These are phyloP conservation scores for Monopis laevigella DNA, from an alignment of 2,888 invertebrate genomes.

Conservation along the genomic window DNA sequence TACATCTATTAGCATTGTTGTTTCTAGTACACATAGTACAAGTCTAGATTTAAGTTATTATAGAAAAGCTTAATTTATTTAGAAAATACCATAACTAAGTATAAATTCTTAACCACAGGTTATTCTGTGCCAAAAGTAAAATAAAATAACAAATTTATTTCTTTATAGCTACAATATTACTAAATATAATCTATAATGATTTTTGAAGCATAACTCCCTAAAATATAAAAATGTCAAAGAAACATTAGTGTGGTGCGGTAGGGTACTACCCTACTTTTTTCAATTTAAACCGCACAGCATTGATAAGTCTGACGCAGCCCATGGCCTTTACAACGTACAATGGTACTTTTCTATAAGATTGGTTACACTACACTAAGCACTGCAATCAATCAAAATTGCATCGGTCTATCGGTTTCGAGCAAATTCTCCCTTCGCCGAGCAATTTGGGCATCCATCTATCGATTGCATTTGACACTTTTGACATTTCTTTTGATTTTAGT, in stretches of 20 bases:
- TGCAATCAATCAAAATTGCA: conserved; percentile 66
- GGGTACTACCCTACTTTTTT: conserved; percentile 61
- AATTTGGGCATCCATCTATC: conserved; percentile 6
- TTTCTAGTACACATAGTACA: no score
- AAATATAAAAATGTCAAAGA: conserved; percentile 55
- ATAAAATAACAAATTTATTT: conserved; percentile 1
- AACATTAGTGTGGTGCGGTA: conserved; percentile 34
- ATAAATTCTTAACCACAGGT: no score
- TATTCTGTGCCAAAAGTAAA: no score
- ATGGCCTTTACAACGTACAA: conserved; percentile 56
- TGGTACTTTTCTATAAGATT: conserved; percentile 64
- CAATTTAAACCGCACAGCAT: conserved; percentile 53
- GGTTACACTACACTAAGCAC: conserved; percentile 67
- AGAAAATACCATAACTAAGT: no score
- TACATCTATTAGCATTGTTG: no score
- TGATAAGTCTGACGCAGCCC: conserved; percentile 54
- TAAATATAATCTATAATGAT: no score
- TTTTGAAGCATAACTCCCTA: conserved; percentile 36
- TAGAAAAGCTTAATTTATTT: no score
- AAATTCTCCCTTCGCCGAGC: conserved; percentile 9
- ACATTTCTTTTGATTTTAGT: no score
- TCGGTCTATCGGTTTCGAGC: conserved; percentile 46
- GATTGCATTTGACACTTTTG: background rate
- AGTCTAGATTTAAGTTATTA: no score
- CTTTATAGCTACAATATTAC: conserved; percentile 5